These are phyloP conservation scores for Trissolcus basalis DNA, from an alignment of 1,140 invertebrate species.

Conservation along the genomic window DNA sequence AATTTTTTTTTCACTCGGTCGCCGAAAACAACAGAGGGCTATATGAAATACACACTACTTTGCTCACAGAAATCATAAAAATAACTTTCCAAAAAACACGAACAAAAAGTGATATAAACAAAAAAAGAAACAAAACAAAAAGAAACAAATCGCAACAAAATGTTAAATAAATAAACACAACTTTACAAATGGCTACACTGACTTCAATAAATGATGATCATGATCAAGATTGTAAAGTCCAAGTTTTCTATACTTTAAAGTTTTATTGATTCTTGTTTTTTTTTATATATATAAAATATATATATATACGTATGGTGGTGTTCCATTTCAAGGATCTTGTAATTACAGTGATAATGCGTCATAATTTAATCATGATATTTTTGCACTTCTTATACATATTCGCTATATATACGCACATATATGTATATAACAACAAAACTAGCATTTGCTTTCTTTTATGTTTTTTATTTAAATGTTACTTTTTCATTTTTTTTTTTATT, in stretches of 20 bases:
- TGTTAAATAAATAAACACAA: too few species aligned
- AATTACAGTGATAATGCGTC: constrained; percentile 72
- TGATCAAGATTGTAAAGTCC: constrained; percentile 40
- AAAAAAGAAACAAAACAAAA: too few species aligned
- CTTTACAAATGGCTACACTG: too few species aligned
- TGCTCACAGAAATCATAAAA: too few species aligned
- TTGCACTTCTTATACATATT: constrained; percentile 52
- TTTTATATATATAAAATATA: constrained; percentile 73
- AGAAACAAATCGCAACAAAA: too few species aligned
- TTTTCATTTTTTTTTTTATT: not conserved
- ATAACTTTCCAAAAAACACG: too few species aligned
- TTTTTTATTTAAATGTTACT: too few species aligned
- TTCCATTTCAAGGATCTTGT: constrained; percentile 68
- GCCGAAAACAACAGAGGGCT: too few species aligned
- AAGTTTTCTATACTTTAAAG: constrained; percentile 66
- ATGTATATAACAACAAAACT: constrained; percentile 73
- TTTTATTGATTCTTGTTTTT: constrained; percentile 58
- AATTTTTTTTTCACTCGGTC: too few species aligned
- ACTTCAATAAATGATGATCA: too few species aligned
- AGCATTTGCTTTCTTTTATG: constrained; percentile 67
- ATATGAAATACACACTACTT: too few species aligned
- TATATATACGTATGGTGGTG: constrained; percentile 63
- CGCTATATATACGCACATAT: constrained; percentile 32
- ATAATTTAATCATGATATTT: constrained; percentile 68
- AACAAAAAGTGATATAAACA: too few species aligned